Base-by-base conservation (phyloP, 2,797 vertebrate genomes). In the Loriculus beryllinus region DNA sequence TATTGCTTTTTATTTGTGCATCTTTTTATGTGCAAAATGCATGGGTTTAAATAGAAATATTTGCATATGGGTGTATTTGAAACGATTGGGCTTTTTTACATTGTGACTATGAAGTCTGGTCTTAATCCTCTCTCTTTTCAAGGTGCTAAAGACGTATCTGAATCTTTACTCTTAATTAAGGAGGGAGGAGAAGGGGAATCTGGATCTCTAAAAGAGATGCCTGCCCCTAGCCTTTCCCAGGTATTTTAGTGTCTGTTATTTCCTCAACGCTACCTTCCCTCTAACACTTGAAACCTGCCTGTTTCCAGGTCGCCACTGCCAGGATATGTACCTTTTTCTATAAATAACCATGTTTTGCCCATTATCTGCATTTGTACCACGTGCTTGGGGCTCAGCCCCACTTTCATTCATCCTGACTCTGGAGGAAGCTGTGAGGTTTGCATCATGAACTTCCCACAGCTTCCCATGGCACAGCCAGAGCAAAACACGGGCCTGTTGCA, bases 91-190 rank as follows among this genome's bases (percentile, higher is more conserved):
- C 0, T 8, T 19, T 59, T 80, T 57, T 47, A 70, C 23, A 6
- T 45, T 20, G 45, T 45, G 39, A 33, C 48, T 80, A 4, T 42
- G 45, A 92, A 84, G 56, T 59, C 40, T 60, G 11, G 2, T 72
- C 74, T 82, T 74, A 49, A 11, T 63, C 49, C 31, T 74, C 26
- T 78, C 72, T 75, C 49, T 90, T 90, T 76, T 77, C 64, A 92
- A 75, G 20, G 3, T 74, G 28, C 77, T 63, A 92, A n/a, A 90
- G 42, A 57, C 57, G 18, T 60, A 11, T 88, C 91, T 87, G 47
- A 45, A 81, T 81, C 82, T 92, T 94, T 82, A 72, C 57, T 92
- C 35, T 78, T 88, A 86, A 72, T 69, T 86, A 91, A 83, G 71
- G 62, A 89, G 65, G 48, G 18, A 86, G 37, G n/a, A 71, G 48